Percentiles rank a stretch among this genome's conserved stretches.
Evolutionary conservation across 2,797 vertebrate genomes (phyloP).

Genomic region (Sternarchorhynchus goeldii): DNA sequence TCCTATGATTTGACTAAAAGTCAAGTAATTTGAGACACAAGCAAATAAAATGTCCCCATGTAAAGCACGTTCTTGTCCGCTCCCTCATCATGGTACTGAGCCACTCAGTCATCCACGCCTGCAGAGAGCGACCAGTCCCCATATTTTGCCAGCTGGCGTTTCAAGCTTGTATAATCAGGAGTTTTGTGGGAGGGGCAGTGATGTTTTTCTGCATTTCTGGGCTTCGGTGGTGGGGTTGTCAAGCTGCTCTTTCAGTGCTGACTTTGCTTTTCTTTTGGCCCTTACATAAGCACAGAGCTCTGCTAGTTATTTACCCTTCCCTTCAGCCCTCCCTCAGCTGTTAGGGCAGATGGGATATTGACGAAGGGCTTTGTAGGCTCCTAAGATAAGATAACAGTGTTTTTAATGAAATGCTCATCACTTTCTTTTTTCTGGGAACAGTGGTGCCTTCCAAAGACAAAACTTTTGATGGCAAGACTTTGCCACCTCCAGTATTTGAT

Average conservation of each 20-base stretch:
- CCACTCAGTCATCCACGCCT: slow-evolving; percentile 41
- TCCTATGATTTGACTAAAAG: slow-evolving; percentile 1
- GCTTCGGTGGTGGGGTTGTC: slow-evolving; percentile 8
- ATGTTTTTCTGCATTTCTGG: slow-evolving; percentile 44
- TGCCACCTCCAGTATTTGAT: neutral
- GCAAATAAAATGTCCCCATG: slow-evolving; percentile 37
- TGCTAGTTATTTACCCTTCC: slow-evolving; percentile 38
- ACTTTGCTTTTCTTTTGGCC: slow-evolving; percentile 21
- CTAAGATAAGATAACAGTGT: slow-evolving; percentile 5
- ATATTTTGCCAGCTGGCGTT: slow-evolving; percentile 58
- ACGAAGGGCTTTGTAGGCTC: slow-evolving; percentile 9
- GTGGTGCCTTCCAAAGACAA: neutral
- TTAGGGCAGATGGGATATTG: slow-evolving; percentile 21
- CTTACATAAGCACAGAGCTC: slow-evolving; percentile 39
- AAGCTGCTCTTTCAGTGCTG: slow-evolving; percentile 42
- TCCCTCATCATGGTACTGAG: slow-evolving; percentile 30
- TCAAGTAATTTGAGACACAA: neutral
- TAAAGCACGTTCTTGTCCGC: slow-evolving; percentile 18
- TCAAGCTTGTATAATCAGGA: slow-evolving; percentile 49
- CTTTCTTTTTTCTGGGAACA: neutral
- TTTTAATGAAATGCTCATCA: slow-evolving; percentile 2
- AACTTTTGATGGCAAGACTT: neutral
- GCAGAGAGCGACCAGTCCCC: slow-evolving; percentile 27
- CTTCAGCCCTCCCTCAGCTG: neutral
- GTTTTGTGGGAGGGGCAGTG: slow-evolving; percentile 7